Percentiles rank a stretch among this genome's conserved stretches.
Evolutionary conservation across 1,140 invertebrate genomes (phyloP).

Genomic region (Atta cephalotes): DNA sequence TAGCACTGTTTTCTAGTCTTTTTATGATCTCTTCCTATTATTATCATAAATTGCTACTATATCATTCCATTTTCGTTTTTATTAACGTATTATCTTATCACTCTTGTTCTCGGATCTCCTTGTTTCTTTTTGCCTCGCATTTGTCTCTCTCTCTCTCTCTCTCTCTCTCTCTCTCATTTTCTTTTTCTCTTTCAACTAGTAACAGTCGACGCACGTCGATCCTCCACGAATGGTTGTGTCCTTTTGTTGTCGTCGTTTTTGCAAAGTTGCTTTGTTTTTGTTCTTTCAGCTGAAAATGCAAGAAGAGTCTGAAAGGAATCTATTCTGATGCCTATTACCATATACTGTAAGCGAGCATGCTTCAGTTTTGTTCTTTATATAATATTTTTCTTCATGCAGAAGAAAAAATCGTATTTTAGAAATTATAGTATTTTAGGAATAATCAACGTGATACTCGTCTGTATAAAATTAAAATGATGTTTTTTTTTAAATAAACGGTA

Average conservation of each 20-base stretch:
- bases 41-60: slow-evolving; percentile 74
- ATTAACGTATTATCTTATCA: not conserved
- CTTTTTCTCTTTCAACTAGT: slow-evolving; percentile 20
- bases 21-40: slow-evolving; percentile 73
- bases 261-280: slow-evolving; percentile 20
- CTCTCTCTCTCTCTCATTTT: not conserved
- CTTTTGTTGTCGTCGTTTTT: slow-evolving; percentile 48
- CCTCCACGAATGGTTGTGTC: slow-evolving; percentile 24
- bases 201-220: slow-evolving; percentile 24
- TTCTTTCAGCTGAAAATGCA: slow-evolving; percentile 47
- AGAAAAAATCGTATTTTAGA: not conserved
- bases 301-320: slow-evolving; percentile 30
- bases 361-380: not conserved
- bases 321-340: slow-evolving; percentile 17
- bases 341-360: not conserved
- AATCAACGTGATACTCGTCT: not conserved
- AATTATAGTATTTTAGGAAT: not conserved
- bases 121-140: not conserved
- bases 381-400: not conserved
- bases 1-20: slow-evolving; percentile 70
- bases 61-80: slow-evolving; percentile 34
- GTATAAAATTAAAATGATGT: not conserved
- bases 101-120: too few species aligned
- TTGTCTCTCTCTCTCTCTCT: not conserved
- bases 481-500: not conserved